phyloP scores from a whole-genome alignment of 92 coral and sea anemone genomes.

The Porites cylindrica region DNA sequence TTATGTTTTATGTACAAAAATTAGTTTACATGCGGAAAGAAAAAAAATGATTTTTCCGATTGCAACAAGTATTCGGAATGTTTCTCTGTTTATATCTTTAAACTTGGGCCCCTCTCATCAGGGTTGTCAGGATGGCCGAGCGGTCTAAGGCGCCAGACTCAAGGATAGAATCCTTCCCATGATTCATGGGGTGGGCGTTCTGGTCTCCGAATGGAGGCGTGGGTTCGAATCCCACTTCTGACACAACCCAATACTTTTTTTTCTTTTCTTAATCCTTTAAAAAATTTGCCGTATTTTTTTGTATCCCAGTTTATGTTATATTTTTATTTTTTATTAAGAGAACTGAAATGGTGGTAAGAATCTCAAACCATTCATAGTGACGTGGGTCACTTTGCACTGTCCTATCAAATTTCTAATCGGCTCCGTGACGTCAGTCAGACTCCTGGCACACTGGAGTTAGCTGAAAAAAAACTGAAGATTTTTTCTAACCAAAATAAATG shows the following conservation, averaged over 20 bases:
- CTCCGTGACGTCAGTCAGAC: too few species aligned
- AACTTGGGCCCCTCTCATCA: rapidly evolving
- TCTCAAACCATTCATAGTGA: too few species aligned
- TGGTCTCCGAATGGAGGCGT: conserved; percentile 99
- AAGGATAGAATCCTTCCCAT: conserved; percentile 86
- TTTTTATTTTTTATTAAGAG: too few species aligned
- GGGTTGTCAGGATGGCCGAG: conserved; percentile 99
- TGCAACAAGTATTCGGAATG: too few species aligned
- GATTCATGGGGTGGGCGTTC: conserved; percentile 95
- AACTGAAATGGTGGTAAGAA: too few species aligned
- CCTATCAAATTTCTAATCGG: too few species aligned
- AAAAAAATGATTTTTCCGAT: background rate
- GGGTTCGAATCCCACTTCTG: conserved; percentile 99
- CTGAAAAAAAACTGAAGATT: too few species aligned
- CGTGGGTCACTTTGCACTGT: too few species aligned
- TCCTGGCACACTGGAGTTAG: too few species aligned
- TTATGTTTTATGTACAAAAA: background rate
- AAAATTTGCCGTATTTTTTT: background rate
- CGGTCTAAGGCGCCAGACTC: conserved; percentile 99
- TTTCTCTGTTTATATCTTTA: background rate
- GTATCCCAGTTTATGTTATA: background rate
- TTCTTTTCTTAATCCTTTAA: background rate
- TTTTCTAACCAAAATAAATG: too few species aligned
- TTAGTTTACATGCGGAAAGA: background rate
- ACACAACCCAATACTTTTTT: conserved; percentile 61